phyloP scores from a whole-genome alignment of 2,797 vertebrate species.

The Pelobates cultripes region DNA sequence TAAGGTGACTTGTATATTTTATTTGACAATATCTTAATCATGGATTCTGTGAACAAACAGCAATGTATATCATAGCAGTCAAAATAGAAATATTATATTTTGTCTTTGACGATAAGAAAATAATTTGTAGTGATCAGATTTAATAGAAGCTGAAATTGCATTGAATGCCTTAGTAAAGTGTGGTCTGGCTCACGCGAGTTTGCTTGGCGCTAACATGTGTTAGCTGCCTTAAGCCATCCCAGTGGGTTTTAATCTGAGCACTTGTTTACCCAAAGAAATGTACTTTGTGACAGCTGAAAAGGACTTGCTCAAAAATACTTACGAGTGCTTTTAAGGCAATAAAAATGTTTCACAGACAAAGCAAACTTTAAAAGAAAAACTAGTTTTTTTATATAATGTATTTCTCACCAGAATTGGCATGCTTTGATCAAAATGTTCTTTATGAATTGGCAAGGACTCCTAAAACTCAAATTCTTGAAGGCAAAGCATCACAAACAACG shows the following conservation, averaged over 20 bases:
- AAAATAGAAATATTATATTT: neutral
- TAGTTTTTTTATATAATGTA: too few species aligned
- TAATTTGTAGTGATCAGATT: neutral
- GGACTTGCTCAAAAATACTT: neutral
- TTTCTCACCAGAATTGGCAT: too few species aligned
- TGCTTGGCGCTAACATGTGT: neutral
- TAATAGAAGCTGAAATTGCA: neutral
- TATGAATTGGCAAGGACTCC: too few species aligned
- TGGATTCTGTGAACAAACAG: too few species aligned
- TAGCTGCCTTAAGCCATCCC: conserved; percentile 2
- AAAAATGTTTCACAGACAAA: too few species aligned
- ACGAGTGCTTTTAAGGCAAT: neutral
- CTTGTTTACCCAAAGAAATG: conserved; percentile 3
- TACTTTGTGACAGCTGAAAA: neutral
- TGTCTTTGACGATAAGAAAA: conserved; percentile 17
- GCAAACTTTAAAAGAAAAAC: too few species aligned
- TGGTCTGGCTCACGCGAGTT: neutral
- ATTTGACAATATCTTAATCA: neutral
- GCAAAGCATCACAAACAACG: too few species aligned
- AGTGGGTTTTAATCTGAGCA: conserved; percentile 16
- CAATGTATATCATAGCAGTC: too few species aligned
- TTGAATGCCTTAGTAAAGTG: neutral
- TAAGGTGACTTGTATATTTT: neutral
- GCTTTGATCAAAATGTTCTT: too few species aligned
- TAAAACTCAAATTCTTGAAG: too few species aligned